These are phyloP conservation scores for Tridacna gigas DNA, from an alignment of 2,888 invertebrate species.

Conservation along the genomic window DNA sequence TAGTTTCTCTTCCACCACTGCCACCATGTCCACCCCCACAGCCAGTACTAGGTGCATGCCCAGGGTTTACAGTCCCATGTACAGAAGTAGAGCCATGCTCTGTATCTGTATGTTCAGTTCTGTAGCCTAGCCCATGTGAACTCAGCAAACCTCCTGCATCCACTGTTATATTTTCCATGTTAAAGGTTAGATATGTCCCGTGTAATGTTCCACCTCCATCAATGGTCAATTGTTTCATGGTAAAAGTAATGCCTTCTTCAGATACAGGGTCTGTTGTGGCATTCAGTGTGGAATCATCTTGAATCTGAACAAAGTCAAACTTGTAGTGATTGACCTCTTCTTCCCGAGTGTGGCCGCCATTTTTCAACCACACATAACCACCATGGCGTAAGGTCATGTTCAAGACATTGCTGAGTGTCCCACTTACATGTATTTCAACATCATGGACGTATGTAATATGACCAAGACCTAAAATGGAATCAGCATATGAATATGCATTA, in stretches of 20 bases:
- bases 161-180: conserved; percentile 73
- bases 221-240: conserved; percentile 64
- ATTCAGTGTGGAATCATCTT: conserved; percentile 72
- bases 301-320: conserved; percentile 71
- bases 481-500: conserved; percentile 71
- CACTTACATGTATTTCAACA: conserved; percentile 76
- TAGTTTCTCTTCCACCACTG: conserved; percentile 68
- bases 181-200: conserved; percentile 71
- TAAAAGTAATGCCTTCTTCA: conserved; percentile 72
- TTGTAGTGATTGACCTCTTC: conserved; percentile 68
- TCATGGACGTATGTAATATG: conserved; percentile 75
- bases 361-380: conserved; percentile 76
- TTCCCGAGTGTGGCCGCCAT: conserved; percentile 71
- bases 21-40: conserved; percentile 76
- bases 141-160: conserved; percentile 74
- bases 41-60: conserved; percentile 56
- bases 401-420: conserved; percentile 71
- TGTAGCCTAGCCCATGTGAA: conserved; percentile 75
- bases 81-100: conserved; percentile 67
- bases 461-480: conserved; percentile 73
- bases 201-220: conserved; percentile 77
- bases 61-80: conserved; percentile 73
- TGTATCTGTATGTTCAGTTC: conserved; percentile 61
- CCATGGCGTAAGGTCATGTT: conserved; percentile 76
- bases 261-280: conserved; percentile 72